Conservation (phyloP, 2,113 vertebrate genomes). For the Thamnophis sirtalis region DNA sequence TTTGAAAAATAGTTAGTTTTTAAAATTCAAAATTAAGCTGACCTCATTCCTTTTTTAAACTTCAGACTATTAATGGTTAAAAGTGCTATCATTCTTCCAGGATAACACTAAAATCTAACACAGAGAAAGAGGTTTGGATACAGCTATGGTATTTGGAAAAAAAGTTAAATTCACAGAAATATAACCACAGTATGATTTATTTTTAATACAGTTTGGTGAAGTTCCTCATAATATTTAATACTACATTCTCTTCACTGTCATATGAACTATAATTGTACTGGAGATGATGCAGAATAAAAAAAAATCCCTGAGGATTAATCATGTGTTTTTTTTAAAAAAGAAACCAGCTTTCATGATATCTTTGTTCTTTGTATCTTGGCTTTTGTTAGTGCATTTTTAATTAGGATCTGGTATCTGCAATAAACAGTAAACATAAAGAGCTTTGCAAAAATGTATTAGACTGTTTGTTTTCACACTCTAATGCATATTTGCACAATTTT, state of each 20-base stretch:
- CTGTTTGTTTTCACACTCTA: conserved; percentile 88
- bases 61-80: conserved; percentile 22
- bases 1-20: conserved; percentile 29
- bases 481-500: conserved; percentile 89
- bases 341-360: conserved; percentile 72
- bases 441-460: conserved; percentile 88
- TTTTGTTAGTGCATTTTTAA: conserved; percentile 85
- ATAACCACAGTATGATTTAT: conserved; percentile 39
- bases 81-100: neutral
- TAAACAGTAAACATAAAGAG: conserved; percentile 88
- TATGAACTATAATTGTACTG: conserved; percentile 64
- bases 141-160: conserved; percentile 58
- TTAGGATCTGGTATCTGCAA: conserved; percentile 87
- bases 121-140: conserved; percentile 29
- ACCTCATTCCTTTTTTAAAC: conserved; percentile 9
- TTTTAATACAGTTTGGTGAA: conserved; percentile 41
- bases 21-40: conserved; percentile 34
- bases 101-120: conserved; percentile 38
- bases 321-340: conserved; percentile 70
- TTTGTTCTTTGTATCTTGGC: conserved; percentile 84
- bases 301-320: conserved; percentile 74
- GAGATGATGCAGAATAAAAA: conserved; percentile 49
- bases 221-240: conserved; percentile 40
- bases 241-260: conserved; percentile 36
- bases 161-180: conserved; percentile 53